These are phyloP conservation scores for Aegithalos caudatus DNA, from an alignment of 2,113 vertebrate species.

Conservation along the genomic window DNA sequence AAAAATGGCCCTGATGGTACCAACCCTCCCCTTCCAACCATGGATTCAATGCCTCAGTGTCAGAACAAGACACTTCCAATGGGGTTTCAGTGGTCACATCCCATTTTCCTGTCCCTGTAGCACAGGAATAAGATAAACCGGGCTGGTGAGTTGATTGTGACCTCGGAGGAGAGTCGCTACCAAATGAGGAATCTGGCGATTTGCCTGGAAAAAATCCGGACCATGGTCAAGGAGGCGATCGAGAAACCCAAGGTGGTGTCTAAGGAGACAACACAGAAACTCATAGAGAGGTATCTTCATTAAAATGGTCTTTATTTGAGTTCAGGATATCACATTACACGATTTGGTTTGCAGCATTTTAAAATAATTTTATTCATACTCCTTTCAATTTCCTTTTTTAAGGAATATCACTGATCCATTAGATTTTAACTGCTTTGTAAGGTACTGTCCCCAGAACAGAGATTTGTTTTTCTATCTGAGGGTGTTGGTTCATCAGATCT, in stretches of 20 bases:
- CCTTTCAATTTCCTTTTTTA: not conserved
- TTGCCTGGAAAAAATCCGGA: slow-evolving; percentile 87
- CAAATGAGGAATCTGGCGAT: slow-evolving; percentile 87
- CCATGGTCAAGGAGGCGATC: slow-evolving; percentile 80
- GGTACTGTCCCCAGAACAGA: not conserved
- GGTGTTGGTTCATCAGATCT: not conserved
- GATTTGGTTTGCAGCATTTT: not conserved
- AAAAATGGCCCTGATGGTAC: slow-evolving; percentile 82
- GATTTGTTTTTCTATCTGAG: not conserved
- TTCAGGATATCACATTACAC: accelerated
- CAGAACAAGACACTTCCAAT: accelerated
- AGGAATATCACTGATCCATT: not conserved
- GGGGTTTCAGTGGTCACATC: not conserved
- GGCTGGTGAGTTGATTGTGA: slow-evolving; percentile 87
- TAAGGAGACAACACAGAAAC: slow-evolving; percentile 71
- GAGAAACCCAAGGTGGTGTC: slow-evolving; percentile 72
- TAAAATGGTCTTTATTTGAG: not conserved
- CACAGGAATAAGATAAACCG: slow-evolving; percentile 87
- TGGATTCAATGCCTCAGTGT: accelerated
- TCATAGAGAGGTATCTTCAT: slow-evolving; percentile 76
- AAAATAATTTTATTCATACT: not conserved
- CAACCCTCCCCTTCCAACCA: not conserved
- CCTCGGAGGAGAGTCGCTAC: slow-evolving; percentile 86
- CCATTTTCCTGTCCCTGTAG: slow-evolving; percentile 39
- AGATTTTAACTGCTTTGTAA: not conserved